Conservation (phyloP, 2,797 vertebrate genomes). For the Bryconaethiops microstoma region DNA sequence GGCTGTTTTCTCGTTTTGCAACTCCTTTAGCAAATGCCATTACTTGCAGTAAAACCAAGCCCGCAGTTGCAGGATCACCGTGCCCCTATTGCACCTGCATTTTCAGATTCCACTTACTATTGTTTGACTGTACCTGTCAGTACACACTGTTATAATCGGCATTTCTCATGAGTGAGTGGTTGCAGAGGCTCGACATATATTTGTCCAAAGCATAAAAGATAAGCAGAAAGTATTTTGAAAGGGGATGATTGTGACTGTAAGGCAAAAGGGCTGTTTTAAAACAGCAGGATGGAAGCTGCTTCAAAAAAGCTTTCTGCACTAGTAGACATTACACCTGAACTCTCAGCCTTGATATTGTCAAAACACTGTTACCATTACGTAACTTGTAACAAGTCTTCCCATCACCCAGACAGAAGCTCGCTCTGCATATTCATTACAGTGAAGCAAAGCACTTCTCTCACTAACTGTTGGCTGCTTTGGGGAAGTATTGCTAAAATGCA, state of each 20-base stretch:
- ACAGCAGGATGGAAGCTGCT: background rate
- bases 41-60: background rate
- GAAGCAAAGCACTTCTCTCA: background rate
- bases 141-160: background rate
- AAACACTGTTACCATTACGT: background rate
- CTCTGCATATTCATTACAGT: background rate
- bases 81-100: background rate
- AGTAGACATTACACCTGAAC: slow-evolving; percentile 29
- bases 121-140: background rate
- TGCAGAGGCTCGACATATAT: background rate
- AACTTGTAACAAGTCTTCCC: slow-evolving; percentile 21
- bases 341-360: slow-evolving; percentile 15
- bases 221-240: background rate
- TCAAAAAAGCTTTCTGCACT: background rate
- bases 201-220: background rate
- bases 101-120: background rate
- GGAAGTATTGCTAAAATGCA: background rate
- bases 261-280: background rate
- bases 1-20: background rate
- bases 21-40: background rate
- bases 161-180: background rate
- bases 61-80: background rate
- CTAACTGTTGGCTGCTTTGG: background rate
- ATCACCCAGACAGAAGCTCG: background rate
- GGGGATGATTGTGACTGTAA: background rate